Percentiles rank a stretch among this genome's conserved stretches.
Conservation (phyloP, 2,888 invertebrate genomes). For the Tetramorium bicarinatum region DNA sequence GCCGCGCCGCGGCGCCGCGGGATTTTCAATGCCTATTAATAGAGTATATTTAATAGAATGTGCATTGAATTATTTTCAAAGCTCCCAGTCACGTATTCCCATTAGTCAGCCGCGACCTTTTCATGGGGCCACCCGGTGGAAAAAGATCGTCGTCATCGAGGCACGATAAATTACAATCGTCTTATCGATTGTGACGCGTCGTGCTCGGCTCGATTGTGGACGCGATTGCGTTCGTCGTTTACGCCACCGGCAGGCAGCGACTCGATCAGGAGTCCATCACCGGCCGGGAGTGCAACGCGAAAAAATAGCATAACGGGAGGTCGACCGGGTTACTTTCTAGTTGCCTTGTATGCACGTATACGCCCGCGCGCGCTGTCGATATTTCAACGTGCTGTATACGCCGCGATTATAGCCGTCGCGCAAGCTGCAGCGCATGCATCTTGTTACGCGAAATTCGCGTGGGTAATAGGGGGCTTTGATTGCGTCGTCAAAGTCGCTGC, state of each 20-base stretch:
- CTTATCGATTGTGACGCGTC: slow-evolving; percentile 69
- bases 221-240: slow-evolving; percentile 45
- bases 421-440: slow-evolving; percentile 50
- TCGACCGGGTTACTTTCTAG: slow-evolving; percentile 73
- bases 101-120: slow-evolving; percentile 54
- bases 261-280: slow-evolving; percentile 49
- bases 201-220: slow-evolving; percentile 67
- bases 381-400: slow-evolving; percentile 49
- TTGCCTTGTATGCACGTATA: slow-evolving; percentile 64
- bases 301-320: slow-evolving; percentile 66
- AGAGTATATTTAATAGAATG: slow-evolving; percentile 30
- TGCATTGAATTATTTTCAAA: slow-evolving; percentile 46
- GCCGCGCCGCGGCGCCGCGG: not conserved
- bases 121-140: slow-evolving; percentile 19
- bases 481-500: slow-evolving; percentile 54
- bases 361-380: slow-evolving; percentile 54
- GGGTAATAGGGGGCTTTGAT: slow-evolving; percentile 55
- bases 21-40: slow-evolving; percentile 13
- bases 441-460: slow-evolving; percentile 57
- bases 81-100: slow-evolving; percentile 28
- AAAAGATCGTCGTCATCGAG: slow-evolving; percentile 65
- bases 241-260: slow-evolving; percentile 39
- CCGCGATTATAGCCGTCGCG: slow-evolving; percentile 42
- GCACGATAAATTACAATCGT: slow-evolving; percentile 70
- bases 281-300: slow-evolving; percentile 40